Percentiles rank a stretch among this genome's conserved stretches.
Evolutionary conservation across 2,888 invertebrate genomes (phyloP).

Genomic region (Habroteleia sp.): DNA sequence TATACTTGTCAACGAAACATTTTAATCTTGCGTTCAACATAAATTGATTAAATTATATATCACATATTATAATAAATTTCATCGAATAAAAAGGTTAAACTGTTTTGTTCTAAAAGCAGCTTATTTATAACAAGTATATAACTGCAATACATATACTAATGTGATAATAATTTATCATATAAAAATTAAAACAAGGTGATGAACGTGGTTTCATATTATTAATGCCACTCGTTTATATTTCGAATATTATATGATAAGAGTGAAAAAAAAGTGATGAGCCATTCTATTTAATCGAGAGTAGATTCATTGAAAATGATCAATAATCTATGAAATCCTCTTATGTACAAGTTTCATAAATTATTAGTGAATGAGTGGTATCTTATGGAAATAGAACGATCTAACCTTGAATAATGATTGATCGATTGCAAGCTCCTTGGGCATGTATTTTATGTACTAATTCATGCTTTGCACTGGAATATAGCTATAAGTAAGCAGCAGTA

Average conservation of each 20-base stretch:
- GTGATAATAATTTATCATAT: background rate
- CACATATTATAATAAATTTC: too few relatives aligned
- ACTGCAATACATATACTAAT: slow-evolving; percentile 18
- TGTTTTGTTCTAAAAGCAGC: slow-evolving; percentile 36
- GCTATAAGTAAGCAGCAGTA: slow-evolving; percentile 57
- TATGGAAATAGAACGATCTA: slow-evolving; percentile 44
- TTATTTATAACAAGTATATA: slow-evolving; percentile 5
- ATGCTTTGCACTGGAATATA: slow-evolving; percentile 58
- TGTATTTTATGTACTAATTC: slow-evolving; percentile 53
- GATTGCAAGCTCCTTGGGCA: slow-evolving; percentile 48
- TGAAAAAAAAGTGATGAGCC: too few relatives aligned
- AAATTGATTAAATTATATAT: background rate
- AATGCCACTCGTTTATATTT: too few relatives aligned
- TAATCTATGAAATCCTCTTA: slow-evolving; percentile 11
- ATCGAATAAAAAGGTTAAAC: too few relatives aligned
- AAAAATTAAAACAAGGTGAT: background rate
- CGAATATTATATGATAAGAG: too few relatives aligned
- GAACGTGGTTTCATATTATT: too few relatives aligned
- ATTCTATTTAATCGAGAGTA: too few relatives aligned
- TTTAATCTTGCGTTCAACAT: slow-evolving; percentile 16
- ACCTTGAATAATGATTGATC: slow-evolving; percentile 49
- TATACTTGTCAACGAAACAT: slow-evolving; percentile 29
- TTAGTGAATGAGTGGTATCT: slow-evolving; percentile 12
- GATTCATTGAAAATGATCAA: too few relatives aligned
- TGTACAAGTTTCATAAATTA: slow-evolving; percentile 8